phyloP scores from a whole-genome alignment of 2,888 invertebrate genomes.

The Willowsia nigromaculata region DNA sequence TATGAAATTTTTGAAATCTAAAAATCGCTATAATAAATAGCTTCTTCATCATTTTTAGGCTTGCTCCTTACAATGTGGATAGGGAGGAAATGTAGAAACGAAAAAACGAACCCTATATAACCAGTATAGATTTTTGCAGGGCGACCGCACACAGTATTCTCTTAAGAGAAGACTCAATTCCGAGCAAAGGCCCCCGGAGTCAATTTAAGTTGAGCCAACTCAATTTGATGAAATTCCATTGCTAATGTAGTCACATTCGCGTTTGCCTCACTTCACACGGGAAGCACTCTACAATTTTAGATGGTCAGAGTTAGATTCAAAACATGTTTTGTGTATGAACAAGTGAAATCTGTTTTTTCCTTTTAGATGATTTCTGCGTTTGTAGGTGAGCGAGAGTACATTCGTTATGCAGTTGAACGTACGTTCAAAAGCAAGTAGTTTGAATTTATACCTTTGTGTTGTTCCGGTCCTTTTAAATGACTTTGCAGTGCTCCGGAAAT shows the following conservation, averaged over 20 bases:
- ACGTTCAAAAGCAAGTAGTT: background rate
- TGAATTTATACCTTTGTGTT: background rate
- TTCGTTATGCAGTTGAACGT: background rate
- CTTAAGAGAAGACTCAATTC: constrained; percentile 66
- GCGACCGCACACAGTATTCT: constrained; percentile 25
- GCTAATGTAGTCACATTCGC: constrained; percentile 68
- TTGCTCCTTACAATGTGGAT: too few species aligned
- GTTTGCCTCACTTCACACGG: constrained; percentile 47
- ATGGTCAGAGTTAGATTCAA: constrained; percentile 12
- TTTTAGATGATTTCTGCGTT: constrained; percentile 19
- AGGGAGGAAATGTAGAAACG: background rate
- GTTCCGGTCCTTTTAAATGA: constrained; percentile 37
- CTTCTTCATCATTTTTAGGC: too few species aligned
- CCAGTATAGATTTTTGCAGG: background rate
- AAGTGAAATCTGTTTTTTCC: background rate
- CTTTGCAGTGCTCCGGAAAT: constrained; percentile 25
- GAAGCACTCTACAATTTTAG: background rate
- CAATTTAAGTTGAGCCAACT: constrained; percentile 70
- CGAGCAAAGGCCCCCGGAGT: constrained; percentile 63
- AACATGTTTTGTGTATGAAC: constrained; percentile 27
- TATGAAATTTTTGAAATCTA: too few species aligned
- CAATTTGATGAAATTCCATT: constrained; percentile 69
- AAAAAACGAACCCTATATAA: constrained; percentile 22
- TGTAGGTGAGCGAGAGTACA: constrained; percentile 15
- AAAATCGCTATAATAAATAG: too few species aligned